Base-by-base conservation (phyloP, 2,888 invertebrate genomes). In the Conomelus anceps region DNA sequence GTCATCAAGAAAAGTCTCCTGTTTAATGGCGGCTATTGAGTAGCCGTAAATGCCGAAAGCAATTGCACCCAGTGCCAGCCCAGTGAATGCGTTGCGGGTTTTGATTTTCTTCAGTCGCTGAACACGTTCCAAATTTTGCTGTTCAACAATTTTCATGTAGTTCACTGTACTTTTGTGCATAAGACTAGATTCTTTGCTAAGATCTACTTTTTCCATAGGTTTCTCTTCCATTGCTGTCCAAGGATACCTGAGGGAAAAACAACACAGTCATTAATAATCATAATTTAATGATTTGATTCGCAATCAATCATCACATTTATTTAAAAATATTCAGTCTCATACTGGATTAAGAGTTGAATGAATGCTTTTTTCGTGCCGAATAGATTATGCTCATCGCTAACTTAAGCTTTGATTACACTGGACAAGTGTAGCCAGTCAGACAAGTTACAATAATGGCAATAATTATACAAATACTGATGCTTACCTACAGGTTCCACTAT, bases 1-100 rank as follows among this genome's bases (percentile, higher is more conserved):
- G 93, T 98, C 98, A 94, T 98, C 98, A 90, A 99, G 94, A 94
- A 99, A 98, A 88, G 95, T 97, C 93, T 99, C 99, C 93, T 98
- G 98, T 93, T 96, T 97, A 88, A 99, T 97, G 9, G 98, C 96
- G 91, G 95, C 95, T 92, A 98, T 97, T 22, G 98, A 97, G 93
- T 98, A 98, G 29, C 95, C 94, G 93, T 98, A 98, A 92, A 99
- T 98, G 90, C 96, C 95, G 1, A 97, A 90, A 0, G 96, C 97
- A 26, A 95, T 94, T 13, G 94, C 94, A 4, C 96, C 96, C 89
- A 97, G 93, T 0, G 95, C 92, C 9, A 95, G 93, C 23, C 95
- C 98, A 84, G 96, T 95, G 20, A 96, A 92, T 84, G 96, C 94
- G 93, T 97, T 98, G 91, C 94, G 95, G 92, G 94, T 95, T 87